A percentile compares a stretch with the other conserved stretches of the same genome.
Evolutionary conservation across 2,797 vertebrate genomes (phyloP).

Genomic region (Neomorphus geoffroyi): DNA sequence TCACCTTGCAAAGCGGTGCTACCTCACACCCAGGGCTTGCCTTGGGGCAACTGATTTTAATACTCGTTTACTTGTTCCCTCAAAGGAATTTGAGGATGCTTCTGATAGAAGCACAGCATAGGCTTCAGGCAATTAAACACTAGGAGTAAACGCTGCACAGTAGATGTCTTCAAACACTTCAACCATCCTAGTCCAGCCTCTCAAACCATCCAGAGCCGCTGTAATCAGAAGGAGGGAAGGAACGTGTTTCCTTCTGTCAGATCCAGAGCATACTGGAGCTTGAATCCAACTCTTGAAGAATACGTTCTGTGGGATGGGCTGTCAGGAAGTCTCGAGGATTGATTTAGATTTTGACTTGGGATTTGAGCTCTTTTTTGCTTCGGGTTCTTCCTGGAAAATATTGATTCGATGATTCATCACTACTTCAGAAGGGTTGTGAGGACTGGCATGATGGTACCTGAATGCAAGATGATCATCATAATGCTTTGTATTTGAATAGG

Average conservation of each 20-base stretch:
- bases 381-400: not conserved
- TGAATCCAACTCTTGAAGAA: not conserved
- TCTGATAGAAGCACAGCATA: not conserved
- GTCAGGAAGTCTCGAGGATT: not conserved
- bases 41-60: not conserved
- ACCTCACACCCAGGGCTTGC: not conserved
- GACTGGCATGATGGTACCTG: not conserved
- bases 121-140: not conserved
- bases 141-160: accelerated
- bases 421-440: not conserved
- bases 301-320: not conserved
- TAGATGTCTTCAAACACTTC: not conserved
- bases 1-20: not conserved
- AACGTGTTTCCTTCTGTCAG: not conserved
- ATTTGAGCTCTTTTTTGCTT: not conserved
- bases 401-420: not conserved
- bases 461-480: not conserved
- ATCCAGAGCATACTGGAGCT: not conserved
- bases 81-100: not conserved
- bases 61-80: not conserved
- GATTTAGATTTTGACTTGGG: not conserved
- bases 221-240: not conserved
- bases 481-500: not conserved
- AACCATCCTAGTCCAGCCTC: not conserved
- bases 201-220: not conserved